Evolutionary conservation across 1,140 invertebrate genomes (phyloP).

Genomic region (Magallana gigas): DNA sequence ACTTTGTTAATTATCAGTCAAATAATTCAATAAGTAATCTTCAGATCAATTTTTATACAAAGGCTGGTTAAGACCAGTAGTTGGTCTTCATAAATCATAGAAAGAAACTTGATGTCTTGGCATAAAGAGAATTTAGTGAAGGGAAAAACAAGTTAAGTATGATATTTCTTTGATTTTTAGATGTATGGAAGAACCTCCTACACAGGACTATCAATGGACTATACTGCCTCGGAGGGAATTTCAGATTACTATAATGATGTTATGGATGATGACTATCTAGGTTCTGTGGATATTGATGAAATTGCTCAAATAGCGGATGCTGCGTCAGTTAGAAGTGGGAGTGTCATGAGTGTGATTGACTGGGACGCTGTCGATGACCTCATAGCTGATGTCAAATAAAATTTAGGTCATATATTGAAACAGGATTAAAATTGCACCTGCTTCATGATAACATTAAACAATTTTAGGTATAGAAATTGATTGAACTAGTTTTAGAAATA

Average conservation of each 20-base stretch:
- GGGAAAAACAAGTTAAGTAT: not conserved
- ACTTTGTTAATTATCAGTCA: too few species aligned
- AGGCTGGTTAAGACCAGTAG: too few species aligned
- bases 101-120: too few species aligned
- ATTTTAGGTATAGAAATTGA: too few species aligned
- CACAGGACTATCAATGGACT: conserved; percentile 47
- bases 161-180: not conserved
- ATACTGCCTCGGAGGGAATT: conserved; percentile 64
- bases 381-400: conserved; percentile 67
- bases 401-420: not conserved
- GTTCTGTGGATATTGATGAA: conserved; percentile 73
- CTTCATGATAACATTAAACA: too few species aligned
- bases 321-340: conserved; percentile 73
- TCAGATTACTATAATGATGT: conserved; percentile 73
- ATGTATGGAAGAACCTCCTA: conserved; percentile 38
- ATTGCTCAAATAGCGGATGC: conserved; percentile 73
- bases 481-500: too few species aligned
- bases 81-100: too few species aligned
- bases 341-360: conserved; percentile 76
- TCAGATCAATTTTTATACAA: too few species aligned
- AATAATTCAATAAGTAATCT: too few species aligned
- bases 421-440: too few species aligned
- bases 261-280: conserved; percentile 71
- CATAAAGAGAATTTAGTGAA: too few species aligned
- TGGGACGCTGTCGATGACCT: conserved; percentile 76